phyloP scores from a whole-genome alignment of 2,888 invertebrate species.

The Amblyjoppa proteus region DNA sequence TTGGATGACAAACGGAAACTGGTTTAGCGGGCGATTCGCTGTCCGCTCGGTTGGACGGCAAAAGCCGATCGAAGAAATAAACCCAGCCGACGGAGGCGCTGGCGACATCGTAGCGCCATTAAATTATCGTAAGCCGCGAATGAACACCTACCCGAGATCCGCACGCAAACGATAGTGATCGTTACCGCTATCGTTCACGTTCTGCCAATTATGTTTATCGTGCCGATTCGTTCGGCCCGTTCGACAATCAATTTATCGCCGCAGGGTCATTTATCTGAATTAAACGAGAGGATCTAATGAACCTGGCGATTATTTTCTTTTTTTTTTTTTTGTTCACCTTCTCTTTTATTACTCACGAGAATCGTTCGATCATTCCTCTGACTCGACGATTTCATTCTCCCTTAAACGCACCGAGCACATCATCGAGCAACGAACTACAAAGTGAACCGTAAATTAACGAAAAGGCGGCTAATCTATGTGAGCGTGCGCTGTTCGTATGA shows the following conservation, averaged over 20 bases:
- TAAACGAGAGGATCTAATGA: neutral
- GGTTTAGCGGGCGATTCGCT: constrained; percentile 61
- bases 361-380: neutral
- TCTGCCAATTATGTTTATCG: constrained; percentile 5
- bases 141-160: neutral
- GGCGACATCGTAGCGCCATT: constrained; percentile 26
- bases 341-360: neutral
- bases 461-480: neutral
- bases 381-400: neutral
- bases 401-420: no score
- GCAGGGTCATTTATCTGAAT: neutral
- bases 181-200: constrained; percentile 34
- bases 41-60: constrained; percentile 12
- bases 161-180: constrained; percentile 23
- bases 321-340: neutral
- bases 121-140: neutral
- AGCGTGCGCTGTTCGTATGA: constrained; percentile 11
- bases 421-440: neutral
- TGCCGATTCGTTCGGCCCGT: neutral
- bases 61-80: constrained; percentile 18
- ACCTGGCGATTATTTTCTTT: neutral
- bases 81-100: neutral
- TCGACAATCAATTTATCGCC: neutral
- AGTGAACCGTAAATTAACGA: neutral
- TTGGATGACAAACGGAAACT: constrained; percentile 74